Evolutionary conservation across 2,797 vertebrate species (phyloP), one percentile per base, ranked within the genome.

Genomic region (Atherinosoma microstoma): DNA sequence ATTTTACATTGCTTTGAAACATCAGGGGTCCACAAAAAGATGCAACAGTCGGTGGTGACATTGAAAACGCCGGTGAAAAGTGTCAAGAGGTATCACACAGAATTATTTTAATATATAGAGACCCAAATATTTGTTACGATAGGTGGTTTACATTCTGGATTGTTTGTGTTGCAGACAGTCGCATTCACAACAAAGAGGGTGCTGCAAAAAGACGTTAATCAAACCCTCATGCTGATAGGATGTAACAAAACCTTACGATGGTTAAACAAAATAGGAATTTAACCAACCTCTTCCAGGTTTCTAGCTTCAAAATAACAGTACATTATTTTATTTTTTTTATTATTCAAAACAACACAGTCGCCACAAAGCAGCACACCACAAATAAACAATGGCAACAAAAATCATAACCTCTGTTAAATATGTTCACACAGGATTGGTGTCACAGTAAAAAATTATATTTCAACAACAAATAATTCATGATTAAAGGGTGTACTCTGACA

Each of bases 401-500:
- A 67, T 29, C 20, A 5, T 64, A 80, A 83, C 58, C 47, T 63
- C 49, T 79, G 86, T 91, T 90, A 93, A 87, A 85, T 68, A 24
- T 85, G 80, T 69, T 64, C 84, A 89, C 68, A 83, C 83, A 69
- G 75, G 77, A 70, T 83, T 67, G 75, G 79, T 64, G 73, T 85
- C 76, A 79, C 81, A 89, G n/a, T 84, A 84, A 87, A 85, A 79
- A 76, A 63, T 64, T 85, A 74, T 79, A 67, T 75, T 87, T 30
- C 82, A 89, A 82, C 84, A 90, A 65, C 59, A 87, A 85, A 86
- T 84, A 80, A 73, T 86, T 15, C 75, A 27, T 60, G 66, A 88
- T 87, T 88, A 87, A 86, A 82, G 71, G 87, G 76, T 86, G 57
- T 60, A 85, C 76, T 89, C 75, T 78, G 87, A 79, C 67, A 90